Evolutionary conservation across 2,113 vertebrate species (phyloP).

Genomic region (Podocnemis expansa): DNA sequence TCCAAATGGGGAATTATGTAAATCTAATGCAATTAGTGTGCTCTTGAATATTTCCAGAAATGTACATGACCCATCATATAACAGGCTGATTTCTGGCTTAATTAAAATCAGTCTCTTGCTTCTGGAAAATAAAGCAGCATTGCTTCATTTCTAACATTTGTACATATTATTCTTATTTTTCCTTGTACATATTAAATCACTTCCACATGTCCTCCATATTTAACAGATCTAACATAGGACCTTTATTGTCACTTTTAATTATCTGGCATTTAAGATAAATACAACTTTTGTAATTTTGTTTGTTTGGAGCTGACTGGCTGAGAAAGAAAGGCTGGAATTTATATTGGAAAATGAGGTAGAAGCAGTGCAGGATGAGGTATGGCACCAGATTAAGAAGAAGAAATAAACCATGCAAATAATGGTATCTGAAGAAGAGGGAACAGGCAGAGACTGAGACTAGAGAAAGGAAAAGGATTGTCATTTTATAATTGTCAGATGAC

Average conservation of each 20-base stretch:
- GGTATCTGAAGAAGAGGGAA: background rate
- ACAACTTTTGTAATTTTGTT: background rate
- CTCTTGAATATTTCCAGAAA: conserved; percentile 4
- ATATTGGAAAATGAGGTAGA: background rate
- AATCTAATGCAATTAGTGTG: conserved; percentile 19
- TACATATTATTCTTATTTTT: conserved; percentile 7
- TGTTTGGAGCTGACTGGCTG: background rate
- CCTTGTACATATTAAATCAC: conserved; percentile 35
- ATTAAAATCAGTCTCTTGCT: conserved; percentile 44
- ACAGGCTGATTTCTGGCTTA: conserved; percentile 36
- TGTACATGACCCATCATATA: conserved; percentile 11
- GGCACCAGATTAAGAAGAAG: background rate
- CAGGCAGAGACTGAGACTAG: background rate
- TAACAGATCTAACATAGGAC: background rate
- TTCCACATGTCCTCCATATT: conserved; percentile 18
- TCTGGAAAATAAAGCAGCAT: conserved; percentile 36
- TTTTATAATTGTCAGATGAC: background rate
- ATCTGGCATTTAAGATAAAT: background rate
- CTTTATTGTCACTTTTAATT: background rate
- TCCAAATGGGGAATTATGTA: background rate
- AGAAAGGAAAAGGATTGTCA: background rate
- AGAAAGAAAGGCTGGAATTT: background rate
- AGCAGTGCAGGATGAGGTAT: background rate
- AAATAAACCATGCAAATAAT: background rate
- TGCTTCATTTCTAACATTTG: conserved; percentile 47